Conservation (phyloP, 2,888 invertebrate species). For the Xylota segnis region DNA sequence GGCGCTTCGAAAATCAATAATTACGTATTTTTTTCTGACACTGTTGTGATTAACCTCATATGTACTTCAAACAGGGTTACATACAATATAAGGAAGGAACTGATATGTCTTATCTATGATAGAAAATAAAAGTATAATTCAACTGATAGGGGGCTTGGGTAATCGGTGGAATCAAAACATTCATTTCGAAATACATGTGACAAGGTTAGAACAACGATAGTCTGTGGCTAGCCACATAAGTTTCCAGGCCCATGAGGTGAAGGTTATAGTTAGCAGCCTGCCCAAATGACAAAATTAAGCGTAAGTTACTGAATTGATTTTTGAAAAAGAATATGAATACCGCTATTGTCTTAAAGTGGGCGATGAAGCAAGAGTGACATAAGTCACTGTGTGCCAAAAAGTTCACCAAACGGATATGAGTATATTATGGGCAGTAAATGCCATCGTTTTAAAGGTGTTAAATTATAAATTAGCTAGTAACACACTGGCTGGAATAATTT, state of each 20-base stretch:
- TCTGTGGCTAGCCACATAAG: too few species aligned
- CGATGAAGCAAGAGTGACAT: background rate
- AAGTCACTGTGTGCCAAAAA: background rate
- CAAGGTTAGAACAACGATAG: background rate
- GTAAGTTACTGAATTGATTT: background rate
- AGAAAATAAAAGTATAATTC: background rate
- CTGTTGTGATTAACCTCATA: background rate
- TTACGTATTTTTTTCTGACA: conserved; percentile 10
- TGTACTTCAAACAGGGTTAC: background rate
- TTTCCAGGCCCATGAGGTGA: background rate
- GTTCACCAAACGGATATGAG: background rate
- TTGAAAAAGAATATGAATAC: background rate
- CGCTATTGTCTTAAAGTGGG: background rate
- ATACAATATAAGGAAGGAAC: background rate
- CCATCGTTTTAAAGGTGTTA: background rate
- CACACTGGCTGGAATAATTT: background rate
- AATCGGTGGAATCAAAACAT: background rate
- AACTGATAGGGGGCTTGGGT: background rate
- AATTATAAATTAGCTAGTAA: background rate
- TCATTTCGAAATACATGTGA: background rate
- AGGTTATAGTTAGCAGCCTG: background rate
- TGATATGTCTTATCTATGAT: conserved; percentile 20
- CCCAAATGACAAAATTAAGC: background rate
- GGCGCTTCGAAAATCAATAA: conserved; percentile 71
- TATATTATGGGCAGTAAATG: background rate